Conservation (phyloP, 2,113 vertebrate species). For the Saccopteryx leptura region DNA sequence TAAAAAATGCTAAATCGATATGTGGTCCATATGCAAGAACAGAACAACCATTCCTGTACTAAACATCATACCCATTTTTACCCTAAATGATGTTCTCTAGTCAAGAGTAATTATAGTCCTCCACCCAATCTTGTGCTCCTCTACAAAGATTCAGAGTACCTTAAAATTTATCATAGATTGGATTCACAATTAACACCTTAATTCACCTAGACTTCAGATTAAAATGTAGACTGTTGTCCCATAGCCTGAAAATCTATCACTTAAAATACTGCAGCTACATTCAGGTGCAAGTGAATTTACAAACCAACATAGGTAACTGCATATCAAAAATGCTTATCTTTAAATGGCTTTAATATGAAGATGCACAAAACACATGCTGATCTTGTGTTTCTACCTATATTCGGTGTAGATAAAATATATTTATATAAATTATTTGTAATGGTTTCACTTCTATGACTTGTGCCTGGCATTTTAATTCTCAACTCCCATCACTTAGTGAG, state of each 20-base stretch:
- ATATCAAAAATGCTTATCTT: not conserved
- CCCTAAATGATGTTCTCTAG: not conserved
- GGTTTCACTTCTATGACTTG: not conserved
- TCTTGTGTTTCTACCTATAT: not conserved
- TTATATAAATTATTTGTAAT: not conserved
- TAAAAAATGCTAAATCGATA: constrained; percentile 35
- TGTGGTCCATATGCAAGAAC: not conserved
- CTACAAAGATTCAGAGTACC: not conserved
- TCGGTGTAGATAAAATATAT: not conserved
- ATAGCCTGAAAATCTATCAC: not conserved
- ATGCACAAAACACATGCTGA: not conserved
- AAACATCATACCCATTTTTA: not conserved
- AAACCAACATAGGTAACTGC: not conserved
- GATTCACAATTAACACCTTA: not conserved
- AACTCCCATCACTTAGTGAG: not conserved
- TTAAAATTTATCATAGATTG: not conserved
- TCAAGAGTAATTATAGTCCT: not conserved
- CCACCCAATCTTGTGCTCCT: not conserved
- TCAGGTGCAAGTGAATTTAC: not conserved
- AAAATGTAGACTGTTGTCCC: not conserved
- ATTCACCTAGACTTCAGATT: not conserved
- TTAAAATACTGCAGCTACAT: not conserved
- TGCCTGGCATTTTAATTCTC: constrained; percentile 25
- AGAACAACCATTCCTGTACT: not conserved
- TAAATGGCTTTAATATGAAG: constrained; percentile 22